Base-by-base conservation (phyloP, 1,140 invertebrate genomes). In the Drosophila saltans region DNA sequence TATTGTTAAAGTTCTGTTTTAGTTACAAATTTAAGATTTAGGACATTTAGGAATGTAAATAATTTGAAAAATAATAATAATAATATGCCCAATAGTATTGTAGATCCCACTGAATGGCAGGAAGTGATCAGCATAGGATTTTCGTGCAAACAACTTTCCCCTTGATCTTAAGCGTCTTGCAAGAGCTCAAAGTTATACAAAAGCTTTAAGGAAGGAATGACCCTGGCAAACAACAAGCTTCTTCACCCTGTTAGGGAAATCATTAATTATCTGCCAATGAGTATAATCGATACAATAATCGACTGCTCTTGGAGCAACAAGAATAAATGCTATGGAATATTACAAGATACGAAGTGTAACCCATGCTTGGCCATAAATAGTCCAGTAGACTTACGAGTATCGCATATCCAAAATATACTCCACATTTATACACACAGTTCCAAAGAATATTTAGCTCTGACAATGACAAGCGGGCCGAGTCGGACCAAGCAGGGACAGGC, bases 401-500 rank as follows among this genome's bases (percentile, higher is more conserved):
- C 45, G 58, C 63, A 48, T 68, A 68, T 67, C 83, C 83, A 77
- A 72, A 80, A 86, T 86, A 80, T 86, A 88, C 83, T 86, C 66
- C 75, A 64, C 24, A 4, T 52, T 52, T 10, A 52, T 24, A 48
- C 21, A 64, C 78, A 66, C 58, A 78, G 69, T 64, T 56, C 68
- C 41, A 69, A 41, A 67, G 62, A 65, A 84, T 83, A 80, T 78
- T 88, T 84, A 69, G 86, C 72, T 56, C 80, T 75, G 83, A 86
- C 83, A 86, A 86, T 86, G 83, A 83, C 83, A 83, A 64, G 65
- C 57, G 36, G 26, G 26, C 21, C 71, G 16, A 16, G 16, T 16
- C 16, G 16, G 16, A 0, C 16, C 16, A 16, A 16, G 16, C 16
- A 45, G 36, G 26, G 26, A 11, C 71, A 52, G 21, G 24, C 21